Evolutionary conservation across 2,797 vertebrate species (phyloP).

Genomic region (Gephyroberyx darwinii): DNA sequence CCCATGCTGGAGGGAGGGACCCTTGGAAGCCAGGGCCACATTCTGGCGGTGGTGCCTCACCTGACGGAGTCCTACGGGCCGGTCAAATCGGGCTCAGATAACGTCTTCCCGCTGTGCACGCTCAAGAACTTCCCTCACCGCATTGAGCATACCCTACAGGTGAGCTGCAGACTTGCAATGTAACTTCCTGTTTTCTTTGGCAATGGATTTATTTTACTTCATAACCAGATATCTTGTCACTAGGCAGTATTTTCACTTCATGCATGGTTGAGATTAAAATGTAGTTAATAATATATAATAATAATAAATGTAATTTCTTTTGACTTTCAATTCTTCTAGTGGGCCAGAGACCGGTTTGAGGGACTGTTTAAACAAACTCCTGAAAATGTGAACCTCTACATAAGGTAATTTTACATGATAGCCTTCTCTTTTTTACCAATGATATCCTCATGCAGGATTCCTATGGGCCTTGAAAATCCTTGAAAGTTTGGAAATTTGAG

Average conservation of each 20-base stretch:
- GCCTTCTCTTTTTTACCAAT: neutral
- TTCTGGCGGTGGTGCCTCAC: conserved; percentile 82
- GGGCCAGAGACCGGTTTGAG: conserved; percentile 91
- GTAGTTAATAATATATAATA: neutral
- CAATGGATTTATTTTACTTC: neutral
- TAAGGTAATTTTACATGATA: conserved; percentile 79
- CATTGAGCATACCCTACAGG: conserved; percentile 90
- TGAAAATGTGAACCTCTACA: conserved; percentile 82
- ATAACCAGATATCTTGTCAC: neutral
- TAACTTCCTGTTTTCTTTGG: neutral
- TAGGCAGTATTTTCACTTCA: neutral
- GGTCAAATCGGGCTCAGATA: neutral
- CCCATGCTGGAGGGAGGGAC: conserved; percentile 89
- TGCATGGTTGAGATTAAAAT: neutral
- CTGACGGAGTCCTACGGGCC: conserved; percentile 81
- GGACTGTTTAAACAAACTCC: conserved; percentile 86
- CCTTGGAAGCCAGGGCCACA: conserved; percentile 79
- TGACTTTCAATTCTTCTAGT: conserved; percentile 77
- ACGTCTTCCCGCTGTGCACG: conserved; percentile 85
- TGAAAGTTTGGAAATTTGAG: too few relatives aligned
- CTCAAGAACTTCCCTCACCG: conserved; percentile 86
- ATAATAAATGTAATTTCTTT: neutral
- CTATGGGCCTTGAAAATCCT: too few relatives aligned
- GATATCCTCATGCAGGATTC: neutral
- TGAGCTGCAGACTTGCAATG: conserved; percentile 44